These are phyloP conservation scores for Thaumetopoea pityocampa DNA, from an alignment of 1,140 invertebrate genomes.

Conservation along the genomic window DNA sequence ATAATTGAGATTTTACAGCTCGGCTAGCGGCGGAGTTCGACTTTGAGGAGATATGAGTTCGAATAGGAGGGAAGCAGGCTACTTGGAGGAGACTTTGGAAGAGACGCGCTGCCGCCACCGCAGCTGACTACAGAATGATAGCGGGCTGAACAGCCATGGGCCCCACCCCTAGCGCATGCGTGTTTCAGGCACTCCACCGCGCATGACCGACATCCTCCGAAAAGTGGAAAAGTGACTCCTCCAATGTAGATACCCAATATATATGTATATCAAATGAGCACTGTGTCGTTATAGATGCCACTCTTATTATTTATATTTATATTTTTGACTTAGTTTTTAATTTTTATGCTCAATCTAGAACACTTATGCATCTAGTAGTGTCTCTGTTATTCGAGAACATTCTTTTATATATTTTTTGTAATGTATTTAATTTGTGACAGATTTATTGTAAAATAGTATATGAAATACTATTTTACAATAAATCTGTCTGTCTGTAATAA, in stretches of 20 bases:
- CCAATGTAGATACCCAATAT: conserved; percentile 68
- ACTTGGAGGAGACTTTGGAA: conserved; percentile 28
- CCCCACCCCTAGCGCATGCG: conserved; percentile 71
- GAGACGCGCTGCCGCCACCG: conserved; percentile 53
- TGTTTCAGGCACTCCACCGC: conserved; percentile 35
- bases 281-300: conserved; percentile 58
- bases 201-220: conserved; percentile 71
- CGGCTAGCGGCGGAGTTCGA: conserved; percentile 57
- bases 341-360: conserved; percentile 28
- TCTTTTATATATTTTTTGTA: no score
- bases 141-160: conserved; percentile 60
- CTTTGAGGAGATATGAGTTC: no score
- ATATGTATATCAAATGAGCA: conserved; percentile 74
- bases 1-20: conserved; percentile 37
- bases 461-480: not conserved
- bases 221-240: conserved; percentile 74
- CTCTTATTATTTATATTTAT: conserved; percentile 48
- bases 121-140: conserved; percentile 63
- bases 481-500: not conserved
- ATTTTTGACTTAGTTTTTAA: conserved; percentile 47
- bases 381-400: no score
- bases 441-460: no score
- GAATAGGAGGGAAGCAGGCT: conserved; percentile 26
- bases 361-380: no score
- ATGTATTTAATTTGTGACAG: no score